Evolutionary conservation across 1,140 invertebrate genomes (phyloP).

Genomic region (Magallana angulata): DNA sequence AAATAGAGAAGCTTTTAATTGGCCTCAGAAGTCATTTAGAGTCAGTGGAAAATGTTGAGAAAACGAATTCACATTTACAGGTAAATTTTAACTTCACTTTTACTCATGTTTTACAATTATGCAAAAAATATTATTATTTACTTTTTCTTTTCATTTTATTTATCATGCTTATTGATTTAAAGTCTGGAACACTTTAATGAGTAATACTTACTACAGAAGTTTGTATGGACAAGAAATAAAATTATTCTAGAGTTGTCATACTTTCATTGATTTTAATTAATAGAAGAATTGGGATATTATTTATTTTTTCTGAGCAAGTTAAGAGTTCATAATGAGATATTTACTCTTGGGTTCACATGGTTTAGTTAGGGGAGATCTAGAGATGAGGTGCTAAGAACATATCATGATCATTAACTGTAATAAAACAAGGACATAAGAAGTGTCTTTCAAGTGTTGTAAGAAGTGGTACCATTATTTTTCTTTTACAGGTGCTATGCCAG

Average conservation of each 20-base stretch:
- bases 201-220: background rate
- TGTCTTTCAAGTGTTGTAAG: background rate
- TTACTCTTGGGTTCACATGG: no score
- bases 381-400: no score
- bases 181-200: no score
- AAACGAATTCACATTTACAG: conserved; percentile 44
- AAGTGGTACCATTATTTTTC: background rate
- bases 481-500: conserved; percentile 66
- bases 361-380: no score
- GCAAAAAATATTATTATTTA: background rate
- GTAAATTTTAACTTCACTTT: background rate
- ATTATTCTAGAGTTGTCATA: background rate
- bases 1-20: conserved; percentile 67
- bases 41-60: conserved; percentile 53
- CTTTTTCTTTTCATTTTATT: no score
- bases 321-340: no score
- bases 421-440: no score
- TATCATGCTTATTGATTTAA: no score
- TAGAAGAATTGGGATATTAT: no score
- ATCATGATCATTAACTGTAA: no score
- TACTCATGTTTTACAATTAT: background rate
- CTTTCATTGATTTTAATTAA: background rate
- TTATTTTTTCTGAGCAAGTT: no score
- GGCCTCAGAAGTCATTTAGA: conserved; percentile 51
- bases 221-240: background rate